Evolutionary conservation across 2,797 vertebrate genomes (phyloP).

Genomic region (Otolemur crassicaudatus): DNA sequence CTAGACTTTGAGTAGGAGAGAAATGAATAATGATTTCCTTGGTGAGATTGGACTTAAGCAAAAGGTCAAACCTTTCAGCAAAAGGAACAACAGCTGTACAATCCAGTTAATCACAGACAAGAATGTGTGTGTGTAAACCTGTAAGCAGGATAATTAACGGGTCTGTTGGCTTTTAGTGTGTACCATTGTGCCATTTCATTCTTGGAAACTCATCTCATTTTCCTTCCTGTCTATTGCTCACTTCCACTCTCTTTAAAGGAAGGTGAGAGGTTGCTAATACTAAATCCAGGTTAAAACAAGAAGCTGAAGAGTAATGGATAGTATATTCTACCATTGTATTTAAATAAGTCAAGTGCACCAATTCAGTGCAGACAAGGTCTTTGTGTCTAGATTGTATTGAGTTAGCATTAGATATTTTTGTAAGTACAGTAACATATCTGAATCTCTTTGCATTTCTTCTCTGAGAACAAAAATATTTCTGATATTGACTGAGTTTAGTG

Average conservation of each 20-base stretch:
- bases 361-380: constrained; percentile 15
- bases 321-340: constrained; percentile 52
- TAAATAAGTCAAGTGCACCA: constrained; percentile 60
- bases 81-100: constrained; percentile 37
- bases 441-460: constrained; percentile 36
- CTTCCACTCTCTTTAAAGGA: constrained; percentile 42
- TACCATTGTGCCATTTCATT: background rate
- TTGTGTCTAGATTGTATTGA: constrained; percentile 22
- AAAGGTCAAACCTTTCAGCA: constrained; percentile 68
- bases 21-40: constrained; percentile 77
- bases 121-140: constrained; percentile 49
- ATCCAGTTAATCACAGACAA: constrained; percentile 56
- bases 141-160: constrained; percentile 47
- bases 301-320: constrained; percentile 37
- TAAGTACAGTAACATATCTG: background rate
- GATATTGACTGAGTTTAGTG: constrained; percentile 47
- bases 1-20: constrained; percentile 73
- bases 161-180: background rate
- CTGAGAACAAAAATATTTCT: constrained; percentile 56
- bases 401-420: constrained; percentile 27
- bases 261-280: constrained; percentile 48
- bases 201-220: constrained; percentile 39
- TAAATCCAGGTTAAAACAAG: constrained; percentile 60
- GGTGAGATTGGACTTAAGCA: constrained; percentile 69
- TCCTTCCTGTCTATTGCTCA: constrained; percentile 41